A percentile compares a stretch with the other conserved stretches of the same genome.
Conservation (phyloP, 2,113 vertebrate genomes). For the Meleagris gallopavo region DNA sequence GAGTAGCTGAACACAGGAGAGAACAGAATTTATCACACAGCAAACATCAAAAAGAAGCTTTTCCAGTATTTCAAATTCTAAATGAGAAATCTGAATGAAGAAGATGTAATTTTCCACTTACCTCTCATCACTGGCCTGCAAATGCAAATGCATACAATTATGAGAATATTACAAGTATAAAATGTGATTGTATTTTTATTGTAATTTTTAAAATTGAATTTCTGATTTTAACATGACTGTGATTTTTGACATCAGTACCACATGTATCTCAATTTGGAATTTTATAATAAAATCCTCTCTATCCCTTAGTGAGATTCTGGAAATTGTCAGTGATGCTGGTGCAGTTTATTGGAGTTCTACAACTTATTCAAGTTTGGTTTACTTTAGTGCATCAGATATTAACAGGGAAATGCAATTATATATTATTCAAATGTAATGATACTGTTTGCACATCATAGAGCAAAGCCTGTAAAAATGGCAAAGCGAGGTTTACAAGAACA, state of each 20-base stretch:
- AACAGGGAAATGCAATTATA: neutral
- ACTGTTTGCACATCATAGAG: neutral
- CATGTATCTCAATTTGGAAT: neutral
- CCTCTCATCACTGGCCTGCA: neutral
- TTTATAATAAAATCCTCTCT: neutral
- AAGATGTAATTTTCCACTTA: neutral
- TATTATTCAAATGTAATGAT: slow-evolving; percentile 23
- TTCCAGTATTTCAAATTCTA: neutral
- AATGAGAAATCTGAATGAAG: neutral
- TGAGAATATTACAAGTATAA: neutral
- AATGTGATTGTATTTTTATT: neutral
- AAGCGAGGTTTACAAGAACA: neutral
- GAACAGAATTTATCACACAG: neutral
- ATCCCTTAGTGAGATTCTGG: neutral
- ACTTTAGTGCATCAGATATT: neutral
- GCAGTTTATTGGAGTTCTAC: neutral
- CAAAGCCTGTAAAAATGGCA: neutral
- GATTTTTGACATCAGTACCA: neutral
- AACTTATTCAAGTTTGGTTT: neutral
- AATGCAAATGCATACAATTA: neutral
- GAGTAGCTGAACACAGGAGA: neutral
- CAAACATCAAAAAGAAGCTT: neutral
- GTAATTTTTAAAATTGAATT: neutral
- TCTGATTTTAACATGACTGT: neutral
- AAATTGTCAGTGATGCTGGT: neutral